These are phyloP conservation scores for Orthonychiurus folsomi DNA, from an alignment of 2,888 invertebrate species.

Conservation along the genomic window DNA sequence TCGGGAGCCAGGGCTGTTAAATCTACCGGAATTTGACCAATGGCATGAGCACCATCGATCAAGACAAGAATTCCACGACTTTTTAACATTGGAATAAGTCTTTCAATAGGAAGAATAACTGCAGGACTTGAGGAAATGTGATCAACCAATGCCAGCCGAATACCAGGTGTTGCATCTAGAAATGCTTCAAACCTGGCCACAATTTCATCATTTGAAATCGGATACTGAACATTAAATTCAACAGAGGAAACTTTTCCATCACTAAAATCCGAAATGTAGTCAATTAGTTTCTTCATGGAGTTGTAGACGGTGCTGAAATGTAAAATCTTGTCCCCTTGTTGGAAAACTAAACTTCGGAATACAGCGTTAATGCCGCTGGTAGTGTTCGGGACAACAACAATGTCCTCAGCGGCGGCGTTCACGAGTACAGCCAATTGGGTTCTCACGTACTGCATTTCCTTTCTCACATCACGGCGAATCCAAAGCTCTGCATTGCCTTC, in stretches of 20 bases:
- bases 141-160: slow-evolving; percentile 13
- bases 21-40: slow-evolving; percentile 30
- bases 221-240: slow-evolving; percentile 22
- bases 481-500: slow-evolving; percentile 30
- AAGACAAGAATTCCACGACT: slow-evolving; percentile 20
- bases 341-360: slow-evolving; percentile 24
- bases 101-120: slow-evolving; percentile 24
- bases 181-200: slow-evolving; percentile 20
- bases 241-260: slow-evolving; percentile 19
- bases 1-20: slow-evolving; percentile 23
- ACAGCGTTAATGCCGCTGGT: slow-evolving; percentile 30
- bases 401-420: slow-evolving; percentile 16
- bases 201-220: slow-evolving; percentile 23
- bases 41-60: slow-evolving; percentile 34
- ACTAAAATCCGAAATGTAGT: slow-evolving; percentile 19
- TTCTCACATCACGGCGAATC: slow-evolving; percentile 24
- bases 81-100: slow-evolving; percentile 25
- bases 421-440: slow-evolving; percentile 18
- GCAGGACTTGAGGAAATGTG: slow-evolving; percentile 23
- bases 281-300: slow-evolving; percentile 23
- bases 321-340: slow-evolving; percentile 24
- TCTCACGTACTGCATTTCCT: slow-evolving; percentile 20
- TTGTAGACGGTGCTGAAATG: slow-evolving; percentile 26
- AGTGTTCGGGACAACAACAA: slow-evolving; percentile 12
- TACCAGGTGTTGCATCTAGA: slow-evolving; percentile 20